A percentile compares a stretch with the other conserved stretches of the same genome.
These are phyloP conservation scores for Uria lomvia DNA, from an alignment of 2,113 vertebrate species.

Conservation along the genomic window DNA sequence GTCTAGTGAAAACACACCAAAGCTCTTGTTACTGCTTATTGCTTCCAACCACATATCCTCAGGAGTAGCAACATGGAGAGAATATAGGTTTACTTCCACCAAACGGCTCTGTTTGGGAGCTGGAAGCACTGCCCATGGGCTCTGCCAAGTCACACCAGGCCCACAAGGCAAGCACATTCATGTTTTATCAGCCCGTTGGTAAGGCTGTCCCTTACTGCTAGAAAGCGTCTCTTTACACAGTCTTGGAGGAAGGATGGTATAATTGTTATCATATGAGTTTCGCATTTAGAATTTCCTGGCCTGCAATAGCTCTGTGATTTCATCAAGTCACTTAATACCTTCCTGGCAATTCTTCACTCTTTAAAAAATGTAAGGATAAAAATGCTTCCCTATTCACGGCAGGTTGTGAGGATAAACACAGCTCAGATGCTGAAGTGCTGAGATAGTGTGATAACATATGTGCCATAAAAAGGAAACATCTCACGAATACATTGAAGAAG, in stretches of 20 bases:
- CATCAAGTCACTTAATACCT: neutral
- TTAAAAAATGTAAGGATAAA: neutral
- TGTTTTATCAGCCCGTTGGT: neutral
- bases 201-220: neutral
- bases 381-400: neutral
- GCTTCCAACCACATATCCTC: neutral
- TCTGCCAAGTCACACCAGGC: neutral
- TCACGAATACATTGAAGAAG: neutral
- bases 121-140: neutral
- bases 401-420: neutral
- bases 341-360: neutral
- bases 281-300: neutral
- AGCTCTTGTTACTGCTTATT: neutral
- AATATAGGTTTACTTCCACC: neutral
- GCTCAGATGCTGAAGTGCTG: neutral
- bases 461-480: neutral
- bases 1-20: neutral
- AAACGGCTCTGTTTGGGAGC: neutral
- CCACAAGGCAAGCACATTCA: neutral
- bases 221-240: neutral
- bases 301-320: neutral
- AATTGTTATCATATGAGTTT: neutral
- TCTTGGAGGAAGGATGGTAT: neutral
- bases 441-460: neutral
- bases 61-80: neutral